Evolutionary conservation across 2,113 vertebrate species (phyloP).

Genomic region (Leptocoma aspasia): DNA sequence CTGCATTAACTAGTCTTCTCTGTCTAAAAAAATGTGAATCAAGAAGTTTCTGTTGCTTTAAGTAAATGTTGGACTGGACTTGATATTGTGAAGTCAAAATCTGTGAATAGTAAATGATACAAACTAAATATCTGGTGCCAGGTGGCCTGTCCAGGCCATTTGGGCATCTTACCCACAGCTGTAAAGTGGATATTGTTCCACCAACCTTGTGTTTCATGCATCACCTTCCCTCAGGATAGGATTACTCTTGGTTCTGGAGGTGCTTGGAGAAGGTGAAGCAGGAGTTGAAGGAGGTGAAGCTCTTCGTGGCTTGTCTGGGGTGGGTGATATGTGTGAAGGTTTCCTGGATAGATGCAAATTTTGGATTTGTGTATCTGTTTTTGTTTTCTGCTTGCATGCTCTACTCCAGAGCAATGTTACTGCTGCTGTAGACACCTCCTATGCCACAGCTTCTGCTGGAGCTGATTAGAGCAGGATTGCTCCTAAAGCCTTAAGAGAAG

Average conservation of each 20-base stretch:
- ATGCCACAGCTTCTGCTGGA: background rate
- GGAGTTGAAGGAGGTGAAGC: no score
- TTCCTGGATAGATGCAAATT: background rate
- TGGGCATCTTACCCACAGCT: background rate
- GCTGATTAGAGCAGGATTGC: background rate
- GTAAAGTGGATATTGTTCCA: background rate
- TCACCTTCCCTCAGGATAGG: background rate
- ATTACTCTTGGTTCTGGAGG: background rate
- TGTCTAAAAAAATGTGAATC: background rate
- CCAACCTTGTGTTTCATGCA: background rate
- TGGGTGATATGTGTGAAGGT: background rate
- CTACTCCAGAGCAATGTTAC: background rate
- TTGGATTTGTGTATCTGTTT: background rate
- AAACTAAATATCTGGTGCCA: background rate
- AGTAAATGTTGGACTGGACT: background rate
- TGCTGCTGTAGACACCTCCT: background rate
- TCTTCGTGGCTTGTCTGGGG: background rate
- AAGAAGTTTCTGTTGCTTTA: background rate
- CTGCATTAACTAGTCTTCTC: background rate
- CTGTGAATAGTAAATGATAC: background rate
- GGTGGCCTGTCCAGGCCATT: background rate
- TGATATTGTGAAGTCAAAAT: background rate
- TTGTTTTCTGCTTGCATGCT: rapidly evolving
- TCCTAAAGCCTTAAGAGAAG: background rate
- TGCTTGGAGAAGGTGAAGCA: background rate